Base-by-base conservation (phyloP, 2,797 vertebrate genomes). In the Sternotherus odoratus region DNA sequence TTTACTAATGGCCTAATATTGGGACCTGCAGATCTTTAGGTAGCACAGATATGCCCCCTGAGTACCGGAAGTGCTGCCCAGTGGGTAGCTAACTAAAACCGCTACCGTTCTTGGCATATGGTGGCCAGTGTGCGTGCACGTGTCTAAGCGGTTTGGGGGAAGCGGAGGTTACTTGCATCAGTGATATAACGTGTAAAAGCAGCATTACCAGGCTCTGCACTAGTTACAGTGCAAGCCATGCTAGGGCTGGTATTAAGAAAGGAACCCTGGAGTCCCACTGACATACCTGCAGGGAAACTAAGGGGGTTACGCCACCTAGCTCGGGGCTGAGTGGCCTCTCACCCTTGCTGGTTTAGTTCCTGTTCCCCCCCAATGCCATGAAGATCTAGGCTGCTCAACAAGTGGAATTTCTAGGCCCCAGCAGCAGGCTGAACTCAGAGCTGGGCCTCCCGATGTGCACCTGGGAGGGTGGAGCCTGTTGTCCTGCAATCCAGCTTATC, bases 11-110 rank as follows among this genome's bases (percentile, higher is more conserved):
- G n/a, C 66, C n/a, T 39, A 23, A 12, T 23, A 23, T 2, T 21
- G 17, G 36, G 19, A 36, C 63, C 16, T 39, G 10, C 87, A 96
- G 94, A 0, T 94, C 86, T 0, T 17, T 96, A 13, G 95, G 96
- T 96, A 96, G 0, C 21, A 21, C n/a, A 11, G 6, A 39, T 69
- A 11, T 10, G 19, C 12, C 21, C 21, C 2, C 17, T n/a, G 8
- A 69, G 17, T 69, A 69, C 19, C 8, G 3, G n/a, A 69, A 12
- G 63, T 12, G n/a, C 21, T 39, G 19, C 19, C 36, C 19, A 39
- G 10, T 12, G 10, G 63, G 5, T 69, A 74, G 72, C 72, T 46
- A 43, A 26, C 26, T 75, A 48, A 75, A 75, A 75, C 13, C 23
- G 5, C 72, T 75, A 16, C 43, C 3, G 12, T 43, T 30, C 72